Base-by-base conservation (phyloP, 2,797 vertebrate genomes). In the Sciurus vulgaris region DNA sequence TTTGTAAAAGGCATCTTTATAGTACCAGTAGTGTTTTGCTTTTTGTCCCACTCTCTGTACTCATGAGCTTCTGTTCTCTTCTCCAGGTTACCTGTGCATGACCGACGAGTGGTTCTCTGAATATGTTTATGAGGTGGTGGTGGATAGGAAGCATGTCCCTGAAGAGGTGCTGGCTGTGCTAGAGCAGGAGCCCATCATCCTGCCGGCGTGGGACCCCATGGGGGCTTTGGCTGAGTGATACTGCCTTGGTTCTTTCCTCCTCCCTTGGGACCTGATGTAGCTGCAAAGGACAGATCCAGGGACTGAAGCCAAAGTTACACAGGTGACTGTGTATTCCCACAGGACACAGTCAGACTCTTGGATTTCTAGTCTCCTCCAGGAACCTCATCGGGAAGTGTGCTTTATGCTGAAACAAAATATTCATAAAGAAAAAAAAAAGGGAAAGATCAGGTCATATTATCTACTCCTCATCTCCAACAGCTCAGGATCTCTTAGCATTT, bases 181-280 rank as follows among this genome's bases (percentile, higher is more conserved):
- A 98, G 98, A 99, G 87, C 99, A 99, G 98, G 99, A 99, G 2
- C 99, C 99, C 0, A 73, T 99, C 3, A 98, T 99, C 94, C 98
- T 99, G 98, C 99, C 99, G 28, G 99, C 99, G 30, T 99, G 99
- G 99, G 99, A 99, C 97, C 99, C 99, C 67, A 99, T 99, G 99
- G 99, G 99, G 93, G 98, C 99, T 51, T 97, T 99, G 96, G 99
- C 99, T 49, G 99, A 99, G 97, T 98, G 98, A 98, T 81, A 20
- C 54, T 7, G n/a, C 87, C 47, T 78, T 73, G 28, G 33, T 73
- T 59, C 86, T 93, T 85, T 38, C 94, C 97, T 97, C 94, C 78
- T 95, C 92, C 51, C 0, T 26, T 87, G 81, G 96, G 92, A 97
- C 96, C 97, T 96, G 98, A 97, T 94, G 96, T 96, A 96, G 97